Base-by-base conservation (phyloP, 2,888 invertebrate species). In the Drosophila mayaguana region DNA sequence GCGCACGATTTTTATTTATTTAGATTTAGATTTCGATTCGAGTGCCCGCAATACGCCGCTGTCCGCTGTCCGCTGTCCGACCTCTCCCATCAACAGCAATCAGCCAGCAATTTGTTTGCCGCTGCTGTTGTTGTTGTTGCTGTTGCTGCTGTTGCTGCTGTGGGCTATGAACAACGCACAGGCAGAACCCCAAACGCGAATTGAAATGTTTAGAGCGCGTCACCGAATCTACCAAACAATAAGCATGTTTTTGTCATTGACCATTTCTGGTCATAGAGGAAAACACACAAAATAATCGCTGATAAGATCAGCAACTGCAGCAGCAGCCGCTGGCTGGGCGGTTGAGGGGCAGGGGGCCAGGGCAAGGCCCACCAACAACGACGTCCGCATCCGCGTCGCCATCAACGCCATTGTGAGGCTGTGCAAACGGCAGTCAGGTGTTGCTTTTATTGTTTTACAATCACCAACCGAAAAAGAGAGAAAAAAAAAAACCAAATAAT, bases 1-100 rank as follows among this genome's bases (percentile, higher is more conserved):
- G 80, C 54, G 89, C 89, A 90, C 90, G 90, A 90, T 88, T 90
- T 89, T 84, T 86, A 88, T 86, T 86, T 86, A 88, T 86, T 86
- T 87, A 86, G 88, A 86, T 86, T 86, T 82, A 88, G 87, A 87
- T 86, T 86, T 86, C 75, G 86, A 86, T 83, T 86, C 78, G 67
- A 60, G 63, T 78, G 72, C 34, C 38, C 57, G 48, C 48, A n/a
- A 28, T 28, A 11, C n/a, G 48, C 48, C 20, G 36, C 20, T 40
- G 32, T 32, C 11, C 32, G 9, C 2, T 2, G 32, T 32, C 28
- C 28, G 28, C 28, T 28, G 46, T 20, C 63, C 60, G 46, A 54
- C 25, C 48, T 48, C 48, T 38, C 59, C 59, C 48, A 59, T 46
- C 57, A 59, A 25, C 57, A 28, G 72, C 68, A 71, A 79, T 79